A percentile compares a stretch with the other conserved stretches of the same genome.
phyloP scores from a whole-genome alignment of 1,140 invertebrate species.

The Drosophila pallidifrons region DNA sequence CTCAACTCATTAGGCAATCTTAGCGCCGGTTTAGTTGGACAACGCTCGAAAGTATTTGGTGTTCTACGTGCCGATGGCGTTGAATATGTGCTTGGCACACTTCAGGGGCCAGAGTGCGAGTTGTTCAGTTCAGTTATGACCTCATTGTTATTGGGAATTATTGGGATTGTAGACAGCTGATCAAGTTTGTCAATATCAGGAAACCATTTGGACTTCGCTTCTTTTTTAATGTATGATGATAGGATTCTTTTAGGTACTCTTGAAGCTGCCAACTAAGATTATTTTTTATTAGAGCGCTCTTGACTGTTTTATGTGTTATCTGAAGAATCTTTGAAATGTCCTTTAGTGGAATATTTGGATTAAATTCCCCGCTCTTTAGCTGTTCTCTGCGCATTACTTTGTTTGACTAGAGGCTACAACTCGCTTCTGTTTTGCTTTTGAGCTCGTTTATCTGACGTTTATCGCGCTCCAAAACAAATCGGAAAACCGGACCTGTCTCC shows the following conservation, averaged over 20 bases:
- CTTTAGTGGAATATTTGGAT: slow-evolving; percentile 6
- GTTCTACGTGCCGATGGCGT: slow-evolving; percentile 46
- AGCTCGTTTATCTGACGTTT: slow-evolving; percentile 80
- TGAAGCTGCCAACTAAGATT: no score
- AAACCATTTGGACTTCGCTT: not conserved
- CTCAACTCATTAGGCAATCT: slow-evolving; percentile 65
- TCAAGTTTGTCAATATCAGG: not conserved
- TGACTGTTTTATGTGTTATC: no score
- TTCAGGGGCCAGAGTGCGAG: slow-evolving; percentile 37
- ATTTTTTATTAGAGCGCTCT: no score
- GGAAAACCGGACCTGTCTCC: slow-evolving; percentile 73
- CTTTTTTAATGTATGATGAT: not conserved
- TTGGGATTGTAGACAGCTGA: not conserved
- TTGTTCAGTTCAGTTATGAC: slow-evolving; percentile 34
- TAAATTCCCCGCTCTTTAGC: not conserved
- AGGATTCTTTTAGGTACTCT: no score
- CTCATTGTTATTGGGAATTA: slow-evolving; percentile 30
- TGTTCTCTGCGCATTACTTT: slow-evolving; percentile 33
- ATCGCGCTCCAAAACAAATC: slow-evolving; percentile 64
- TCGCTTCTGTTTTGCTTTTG: slow-evolving; percentile 67
- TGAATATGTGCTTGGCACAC: slow-evolving; percentile 35
- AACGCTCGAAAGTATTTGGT: slow-evolving; percentile 50
- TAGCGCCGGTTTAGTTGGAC: slow-evolving; percentile 56
- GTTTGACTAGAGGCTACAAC: slow-evolving; percentile 8
- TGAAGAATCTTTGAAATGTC: not conserved